Evolutionary conservation across 2,888 invertebrate species (phyloP).

Genomic region (Dryocosmus kuriphilus): DNA sequence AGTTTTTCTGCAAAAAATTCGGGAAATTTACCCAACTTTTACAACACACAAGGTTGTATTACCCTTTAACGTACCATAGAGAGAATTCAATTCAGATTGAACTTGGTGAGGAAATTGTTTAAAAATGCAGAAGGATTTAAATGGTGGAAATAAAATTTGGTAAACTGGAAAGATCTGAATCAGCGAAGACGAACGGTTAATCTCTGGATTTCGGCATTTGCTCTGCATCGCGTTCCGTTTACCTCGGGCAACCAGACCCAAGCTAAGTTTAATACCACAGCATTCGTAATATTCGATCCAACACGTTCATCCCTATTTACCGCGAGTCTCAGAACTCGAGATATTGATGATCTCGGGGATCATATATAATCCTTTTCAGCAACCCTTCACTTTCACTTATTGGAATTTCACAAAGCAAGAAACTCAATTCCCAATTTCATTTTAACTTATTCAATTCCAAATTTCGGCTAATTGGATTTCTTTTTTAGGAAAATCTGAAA

Average conservation of each 20-base stretch:
- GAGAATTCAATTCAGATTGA: not conserved
- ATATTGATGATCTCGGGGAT: conserved; percentile 19
- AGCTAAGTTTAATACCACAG: conserved; percentile 17
- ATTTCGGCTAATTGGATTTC: not conserved
- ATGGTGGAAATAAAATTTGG: not conserved
- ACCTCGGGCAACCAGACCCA: conserved; percentile 1
- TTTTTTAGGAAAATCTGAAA: not conserved
- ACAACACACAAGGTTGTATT: too few species aligned
- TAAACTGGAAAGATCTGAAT: not conserved
- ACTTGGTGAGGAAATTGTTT: not conserved
- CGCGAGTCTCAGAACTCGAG: not conserved
- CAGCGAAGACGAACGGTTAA: not conserved
- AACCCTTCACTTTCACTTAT: not conserved
- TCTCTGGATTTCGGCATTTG: not conserved
- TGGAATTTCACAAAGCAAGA: not conserved
- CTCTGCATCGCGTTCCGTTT: not conserved
- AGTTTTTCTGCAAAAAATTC: too few species aligned
- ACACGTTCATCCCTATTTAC: conserved; percentile 29
- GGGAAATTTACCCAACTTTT: too few species aligned
- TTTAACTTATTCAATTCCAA: not conserved
- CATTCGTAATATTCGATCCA: conserved; percentile 25
- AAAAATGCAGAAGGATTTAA: not conserved
- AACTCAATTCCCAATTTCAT: not conserved
- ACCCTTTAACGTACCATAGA: too few species aligned
- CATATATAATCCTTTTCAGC: conserved; percentile 2